A percentile compares a stretch with the other conserved stretches of the same genome.
Conservation (phyloP, 2,888 invertebrate species). For the Exephanes ischioxanthus region DNA sequence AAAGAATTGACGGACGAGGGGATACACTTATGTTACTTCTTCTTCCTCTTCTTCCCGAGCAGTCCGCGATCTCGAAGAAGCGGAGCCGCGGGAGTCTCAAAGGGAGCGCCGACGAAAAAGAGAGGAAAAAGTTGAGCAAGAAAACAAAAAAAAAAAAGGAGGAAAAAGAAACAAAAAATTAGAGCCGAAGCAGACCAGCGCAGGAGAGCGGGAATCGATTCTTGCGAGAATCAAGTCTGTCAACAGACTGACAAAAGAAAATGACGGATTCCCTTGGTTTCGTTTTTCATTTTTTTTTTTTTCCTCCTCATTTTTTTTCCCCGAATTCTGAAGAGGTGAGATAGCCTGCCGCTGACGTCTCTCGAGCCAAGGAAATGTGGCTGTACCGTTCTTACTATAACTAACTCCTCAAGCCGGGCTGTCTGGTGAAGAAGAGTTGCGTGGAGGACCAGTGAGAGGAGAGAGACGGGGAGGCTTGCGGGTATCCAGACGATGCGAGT, state of each 20-base stretch:
- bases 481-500: constrained; percentile 58
- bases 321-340: constrained; percentile 47
- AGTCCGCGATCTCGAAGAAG: constrained; percentile 21
- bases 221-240: no score
- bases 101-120: constrained; percentile 26
- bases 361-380: constrained; percentile 58
- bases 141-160: neutral
- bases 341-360: constrained; percentile 33
- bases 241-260: constrained; percentile 21
- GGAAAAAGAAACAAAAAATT: neutral
- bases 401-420: constrained; percentile 51
- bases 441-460: constrained; percentile 30
- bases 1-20: constrained; percentile 53
- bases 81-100: constrained; percentile 3
- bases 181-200: neutral
- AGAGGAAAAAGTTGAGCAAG: neutral
- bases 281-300: neutral
- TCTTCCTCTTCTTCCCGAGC: constrained; percentile 22
- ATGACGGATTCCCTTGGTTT: constrained; percentile 26
- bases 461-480: constrained; percentile 14
- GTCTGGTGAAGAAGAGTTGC: constrained; percentile 51
- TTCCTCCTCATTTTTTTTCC: constrained; percentile 25
- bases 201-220: constrained; percentile 30
- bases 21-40: constrained; percentile 46
- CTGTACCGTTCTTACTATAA: constrained; percentile 18